Conservation (phyloP, 2,888 invertebrate genomes). For the Patella pellucida region DNA sequence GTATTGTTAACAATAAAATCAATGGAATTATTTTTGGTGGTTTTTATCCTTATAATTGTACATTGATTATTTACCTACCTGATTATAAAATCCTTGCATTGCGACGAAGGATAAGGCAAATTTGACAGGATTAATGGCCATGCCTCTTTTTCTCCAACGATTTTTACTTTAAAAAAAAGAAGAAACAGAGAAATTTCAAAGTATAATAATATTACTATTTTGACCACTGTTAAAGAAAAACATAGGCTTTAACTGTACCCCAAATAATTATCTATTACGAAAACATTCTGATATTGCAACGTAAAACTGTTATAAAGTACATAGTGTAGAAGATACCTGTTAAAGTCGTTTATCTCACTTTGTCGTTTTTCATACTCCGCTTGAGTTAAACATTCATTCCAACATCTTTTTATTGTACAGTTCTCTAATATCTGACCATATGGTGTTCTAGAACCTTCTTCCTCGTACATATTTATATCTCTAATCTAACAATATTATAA, state of each 20-base stretch:
- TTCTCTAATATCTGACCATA: constrained; percentile 79
- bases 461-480: constrained; percentile 84
- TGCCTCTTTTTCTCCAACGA: constrained; percentile 62
- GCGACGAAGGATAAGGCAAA: constrained; percentile 54
- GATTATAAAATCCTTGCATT: constrained; percentile 65
- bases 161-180: constrained; percentile 70
- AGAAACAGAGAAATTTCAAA: no score
- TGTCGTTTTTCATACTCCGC: constrained; percentile 78
- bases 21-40: no score
- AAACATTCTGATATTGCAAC: no score
- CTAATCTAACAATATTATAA: constrained; percentile 71
- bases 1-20: no score
- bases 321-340: constrained; percentile 11
- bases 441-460: constrained; percentile 83
- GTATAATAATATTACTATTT: no score
- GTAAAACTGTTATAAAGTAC: no score
- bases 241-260: no score
- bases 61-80: constrained; percentile 71
- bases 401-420: constrained; percentile 80
- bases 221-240: no score
- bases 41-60: not conserved
- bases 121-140: constrained; percentile 53
- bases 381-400: constrained; percentile 82
- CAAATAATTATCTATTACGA: no score
- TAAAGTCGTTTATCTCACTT: constrained; percentile 78